Evolutionary conservation across 2,113 vertebrate species (phyloP).

Genomic region (Lanius ludovicianus): DNA sequence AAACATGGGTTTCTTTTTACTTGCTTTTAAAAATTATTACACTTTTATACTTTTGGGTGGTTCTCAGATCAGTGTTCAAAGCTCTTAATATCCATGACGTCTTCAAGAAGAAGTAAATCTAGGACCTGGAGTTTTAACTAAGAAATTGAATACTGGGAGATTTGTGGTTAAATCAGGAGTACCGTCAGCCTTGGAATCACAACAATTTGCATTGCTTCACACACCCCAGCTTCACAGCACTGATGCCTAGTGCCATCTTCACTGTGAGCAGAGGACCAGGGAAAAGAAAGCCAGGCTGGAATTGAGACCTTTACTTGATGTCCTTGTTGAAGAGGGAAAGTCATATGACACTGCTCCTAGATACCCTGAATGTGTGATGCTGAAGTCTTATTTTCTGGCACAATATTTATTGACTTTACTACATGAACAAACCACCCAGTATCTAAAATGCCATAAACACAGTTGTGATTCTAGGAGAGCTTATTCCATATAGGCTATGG

Average conservation of each 20-base stretch:
- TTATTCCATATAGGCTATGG: background rate
- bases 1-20: background rate
- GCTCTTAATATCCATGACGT: background rate
- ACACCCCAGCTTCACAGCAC: background rate
- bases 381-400: background rate
- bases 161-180: background rate
- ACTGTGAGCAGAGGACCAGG: background rate
- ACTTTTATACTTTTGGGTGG: background rate
- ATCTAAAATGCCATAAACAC: background rate
- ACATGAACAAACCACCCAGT: background rate
- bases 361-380: fast-evolving
- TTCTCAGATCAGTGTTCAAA: background rate
- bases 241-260: background rate
- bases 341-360: background rate
- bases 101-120: background rate
- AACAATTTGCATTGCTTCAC: background rate
- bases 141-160: background rate
- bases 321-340: background rate
- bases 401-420: background rate
- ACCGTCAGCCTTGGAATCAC: background rate
- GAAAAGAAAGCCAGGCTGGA: background rate
- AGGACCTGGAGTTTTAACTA: background rate
- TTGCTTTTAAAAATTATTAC: background rate
- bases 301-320: background rate
- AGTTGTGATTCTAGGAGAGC: background rate